Evolutionary conservation across 1,140 invertebrate genomes (phyloP), one percentile per base, ranked within the genome.

Genomic region (Eriocheir sinensis): DNA sequence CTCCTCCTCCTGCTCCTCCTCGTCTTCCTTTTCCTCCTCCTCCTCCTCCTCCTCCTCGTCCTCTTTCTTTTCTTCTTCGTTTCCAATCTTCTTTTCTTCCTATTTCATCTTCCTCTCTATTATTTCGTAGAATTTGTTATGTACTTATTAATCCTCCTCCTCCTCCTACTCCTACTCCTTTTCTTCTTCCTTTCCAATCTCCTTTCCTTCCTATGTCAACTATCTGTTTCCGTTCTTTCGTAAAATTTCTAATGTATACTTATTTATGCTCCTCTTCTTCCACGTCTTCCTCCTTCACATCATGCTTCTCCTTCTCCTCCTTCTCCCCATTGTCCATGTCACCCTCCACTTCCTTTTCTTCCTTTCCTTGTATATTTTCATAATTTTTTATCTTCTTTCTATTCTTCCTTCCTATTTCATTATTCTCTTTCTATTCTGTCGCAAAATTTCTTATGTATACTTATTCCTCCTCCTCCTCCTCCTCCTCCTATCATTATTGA

Each of bases 61-160:
- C 72, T 91, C 17, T 79, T 27, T 72, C 41, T 72, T 27, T 91
- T 48, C 44, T n/a, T 88, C 32, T 30, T 89, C 85, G 17, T 88
- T 0, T 91, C 21, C 40, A 38, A 44, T 12, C 60, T 80, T 48
- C 48, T 32, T 15, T 41, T 38, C 34, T 2, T 40, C 90, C 41
- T 15, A n/a, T n/a, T 79, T 12, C 27, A 8, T 91, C 12, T 80
- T 80, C 53, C 8, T 79, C 17, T 40, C 21, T 40, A 89, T 48
- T 6, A 34, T 44, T 85, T 15, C 40, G 4, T 8, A 4, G 34
- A 4, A 36, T 15, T 85, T 15, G n/a, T 30, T 81, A 81, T 81
- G 34, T 81, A 81, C 34, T 30, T 81, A 81, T 81, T n/a, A n/a
- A n/a, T n/a, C n/a, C n/a, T n/a, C n/a, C 60, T 72, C 60, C 60